Percentiles rank a stretch among this genome's conserved stretches.
These are phyloP conservation scores for Copidosoma floridanum DNA, from an alignment of 1,140 invertebrate genomes.

Conservation along the genomic window DNA sequence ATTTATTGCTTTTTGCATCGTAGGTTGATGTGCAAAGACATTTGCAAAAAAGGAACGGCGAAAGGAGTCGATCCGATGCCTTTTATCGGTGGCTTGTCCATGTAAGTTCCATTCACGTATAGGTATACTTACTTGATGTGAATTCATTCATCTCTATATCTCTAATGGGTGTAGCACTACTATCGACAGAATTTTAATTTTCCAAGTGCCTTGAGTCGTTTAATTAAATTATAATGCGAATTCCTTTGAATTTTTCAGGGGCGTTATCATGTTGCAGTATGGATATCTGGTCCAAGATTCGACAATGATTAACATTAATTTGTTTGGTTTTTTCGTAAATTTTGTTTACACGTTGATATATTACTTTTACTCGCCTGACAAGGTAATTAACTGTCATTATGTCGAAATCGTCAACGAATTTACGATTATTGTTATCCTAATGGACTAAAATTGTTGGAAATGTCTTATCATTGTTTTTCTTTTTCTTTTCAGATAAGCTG, in stretches of 20 bases:
- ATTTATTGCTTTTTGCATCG: constrained; percentile 23
- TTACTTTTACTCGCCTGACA: constrained; percentile 62
- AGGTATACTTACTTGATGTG: too few relatives aligned
- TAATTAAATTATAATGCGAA: too few relatives aligned
- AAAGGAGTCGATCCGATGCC: constrained; percentile 64
- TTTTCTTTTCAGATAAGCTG: constrained; percentile 37
- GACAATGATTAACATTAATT: constrained; percentile 72
- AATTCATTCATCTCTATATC: too few relatives aligned
- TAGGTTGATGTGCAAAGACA: constrained; percentile 68
- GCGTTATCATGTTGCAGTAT: constrained; percentile 69
- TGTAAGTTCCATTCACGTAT: constrained; percentile 69
- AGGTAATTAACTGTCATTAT: too few relatives aligned
- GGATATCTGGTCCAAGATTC: constrained; percentile 67
- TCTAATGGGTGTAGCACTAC: too few relatives aligned
- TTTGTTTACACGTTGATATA: constrained; percentile 64
- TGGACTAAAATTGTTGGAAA: too few relatives aligned
- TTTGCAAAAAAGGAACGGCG: constrained; percentile 65
- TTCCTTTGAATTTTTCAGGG: too few relatives aligned
- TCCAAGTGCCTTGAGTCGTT: too few relatives aligned
- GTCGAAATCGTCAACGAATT: too few relatives aligned
- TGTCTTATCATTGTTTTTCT: neutral
- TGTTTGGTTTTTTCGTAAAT: constrained; percentile 68
- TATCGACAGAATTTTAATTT: too few relatives aligned
- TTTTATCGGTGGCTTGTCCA: constrained; percentile 70
- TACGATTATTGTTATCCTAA: constrained; percentile 12